Conservation (phyloP, 2,888 invertebrate genomes). For the Euzophera pinguis region DNA sequence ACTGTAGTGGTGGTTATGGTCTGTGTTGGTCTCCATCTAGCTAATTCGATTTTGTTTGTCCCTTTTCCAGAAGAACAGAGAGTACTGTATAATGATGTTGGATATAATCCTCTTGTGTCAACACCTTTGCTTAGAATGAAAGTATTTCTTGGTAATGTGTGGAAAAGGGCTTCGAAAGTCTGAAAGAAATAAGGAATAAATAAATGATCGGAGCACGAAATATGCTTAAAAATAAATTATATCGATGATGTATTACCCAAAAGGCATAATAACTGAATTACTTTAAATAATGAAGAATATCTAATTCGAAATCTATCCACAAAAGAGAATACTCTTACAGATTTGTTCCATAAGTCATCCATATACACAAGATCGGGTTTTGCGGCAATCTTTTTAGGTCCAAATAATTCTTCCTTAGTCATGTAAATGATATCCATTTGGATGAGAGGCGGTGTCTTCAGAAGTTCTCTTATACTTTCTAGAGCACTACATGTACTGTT, state of each 20-base stretch:
- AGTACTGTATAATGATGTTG: slow-evolving; percentile 17
- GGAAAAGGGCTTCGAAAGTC: slow-evolving; percentile 19
- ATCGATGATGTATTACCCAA: too few relatives aligned
- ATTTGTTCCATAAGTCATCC: slow-evolving; percentile 2
- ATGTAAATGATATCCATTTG: slow-evolving; percentile 4
- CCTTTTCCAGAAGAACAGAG: slow-evolving; percentile 19
- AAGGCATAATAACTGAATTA: too few relatives aligned
- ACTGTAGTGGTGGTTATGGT: slow-evolving; percentile 18
- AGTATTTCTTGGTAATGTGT: slow-evolving; percentile 40
- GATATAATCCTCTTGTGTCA: slow-evolving; percentile 26
- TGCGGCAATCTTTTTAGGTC: neutral
- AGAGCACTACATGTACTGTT: neutral
- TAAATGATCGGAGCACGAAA: too few relatives aligned
- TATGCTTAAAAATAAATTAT: too few relatives aligned
- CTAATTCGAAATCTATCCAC: neutral
- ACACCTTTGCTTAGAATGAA: slow-evolving; percentile 63
- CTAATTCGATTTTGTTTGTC: slow-evolving; percentile 21
- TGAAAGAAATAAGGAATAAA: slow-evolving; percentile 7
- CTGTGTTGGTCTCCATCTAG: slow-evolving; percentile 22
- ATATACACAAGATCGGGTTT: neutral
- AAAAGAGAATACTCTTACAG: slow-evolving; percentile 1
- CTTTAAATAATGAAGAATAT: too few relatives aligned
- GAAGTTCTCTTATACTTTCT: slow-evolving; percentile 1
- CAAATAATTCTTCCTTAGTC: neutral
- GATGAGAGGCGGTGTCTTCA: slow-evolving; percentile 4